Evolutionary conservation across 2,888 invertebrate species (phyloP), one percentile per base, ranked within the genome.

Genomic region (Melanchra persicariae): DNA sequence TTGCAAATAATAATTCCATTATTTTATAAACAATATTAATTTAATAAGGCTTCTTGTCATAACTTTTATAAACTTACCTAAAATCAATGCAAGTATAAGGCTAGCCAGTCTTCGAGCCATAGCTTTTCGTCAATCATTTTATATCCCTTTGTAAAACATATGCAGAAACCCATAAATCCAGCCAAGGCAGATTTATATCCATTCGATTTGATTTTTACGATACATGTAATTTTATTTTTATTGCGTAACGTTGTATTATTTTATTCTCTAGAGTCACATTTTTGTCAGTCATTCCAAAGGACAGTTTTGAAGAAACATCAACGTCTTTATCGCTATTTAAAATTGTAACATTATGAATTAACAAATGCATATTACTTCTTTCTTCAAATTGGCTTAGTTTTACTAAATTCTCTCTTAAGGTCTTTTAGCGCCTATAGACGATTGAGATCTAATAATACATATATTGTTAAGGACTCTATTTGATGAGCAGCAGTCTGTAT

Each of bases 171-270:
- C 70, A 79, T 85, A 84, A 84, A 80, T 65, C 43, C 49, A 9
- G 52, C 60, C 72, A 68, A 57, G n/a, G 17, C 58, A 57, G 57
- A 74, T 85, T 85, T 79, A 81, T 79, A 51, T 65, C 58, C 55
- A 70, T 82, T 79, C 74, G 68, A 85, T 82, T 77, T 71, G 51
- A 64, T 70, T 79, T 75, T 68, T 54, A 69, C 63, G 68, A 79
- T 75, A 65, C 58, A 45, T 71, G 65, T 71, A 59, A 80, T 67
- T 67, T 70, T 75, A 72, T 70, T 66, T 77, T 55, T 71, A 62
- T 55, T 61, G 34, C 26, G 19, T 55, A 24, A 72, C 43, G 19
- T 62, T 71, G 22, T 26, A 30, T 55, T 71, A 54, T 47, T 73
- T 54, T 19, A 24, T 19, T 17, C 12, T 73, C 45, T 22, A 61